Evolutionary conservation across 2,113 vertebrate genomes (phyloP), one percentile per base, ranked within the genome.

Genomic region (Forbesichthys papilliferus): DNA sequence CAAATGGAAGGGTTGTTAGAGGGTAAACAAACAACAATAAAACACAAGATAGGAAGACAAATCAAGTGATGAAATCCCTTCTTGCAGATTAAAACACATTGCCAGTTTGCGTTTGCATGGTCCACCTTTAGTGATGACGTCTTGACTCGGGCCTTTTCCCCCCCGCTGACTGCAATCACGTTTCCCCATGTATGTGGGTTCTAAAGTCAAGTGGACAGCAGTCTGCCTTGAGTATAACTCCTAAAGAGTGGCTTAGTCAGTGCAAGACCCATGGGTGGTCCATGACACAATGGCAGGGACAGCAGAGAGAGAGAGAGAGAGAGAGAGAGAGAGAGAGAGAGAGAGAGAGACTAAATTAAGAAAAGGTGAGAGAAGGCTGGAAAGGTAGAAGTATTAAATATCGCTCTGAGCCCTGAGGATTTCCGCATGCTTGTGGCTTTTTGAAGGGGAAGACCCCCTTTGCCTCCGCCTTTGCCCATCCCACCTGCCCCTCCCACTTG

Each of bases 341-440:
- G 64, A 72, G 74, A 58, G 69, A 79, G 70, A 9, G 36, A 13
- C 7, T 18, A 16, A n/a, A 20, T 3, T 0, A 7, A 47, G 14
- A 4, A 20, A 13, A 8, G 9, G 4, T 9, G 20, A 63, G 51
- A 55, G 14, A 27, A 78, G 73, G 72, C 68, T 56, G 78, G 75
- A 5, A 27, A 60, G 56, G 75, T 47, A 63, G 46, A 27, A 20
- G 66, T 12, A 61, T 78, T 82, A 84, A 79, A 78, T 68, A 84
- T 75, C 70, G 61, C 82, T 79, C 77, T 74, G 68, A 75, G 75
- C 82, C 87, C 80, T 70, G 86, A 88, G 85, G 84, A 84, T 65
- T 77, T 1, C 4, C 79, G 69, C 74, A 27, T 10, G 62, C 85
- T 64, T 82, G 74, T 62, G 48, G 49, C 72, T 59, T 71, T 69